Conservation (phyloP, 2,888 invertebrate species). For the Erpobdella octoculata region DNA sequence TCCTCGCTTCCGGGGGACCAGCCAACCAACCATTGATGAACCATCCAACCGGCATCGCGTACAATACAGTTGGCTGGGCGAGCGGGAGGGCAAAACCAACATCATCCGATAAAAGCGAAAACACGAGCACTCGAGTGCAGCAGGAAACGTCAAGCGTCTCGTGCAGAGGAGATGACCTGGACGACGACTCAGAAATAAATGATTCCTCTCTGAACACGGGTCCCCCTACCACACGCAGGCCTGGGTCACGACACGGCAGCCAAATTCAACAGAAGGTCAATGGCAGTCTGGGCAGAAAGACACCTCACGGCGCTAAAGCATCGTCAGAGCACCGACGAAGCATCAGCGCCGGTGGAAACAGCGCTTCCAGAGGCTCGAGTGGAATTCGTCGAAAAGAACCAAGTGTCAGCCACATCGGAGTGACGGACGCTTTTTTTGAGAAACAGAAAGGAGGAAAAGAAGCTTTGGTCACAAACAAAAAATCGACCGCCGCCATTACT, state of each 20-base stretch:
- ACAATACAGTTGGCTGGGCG: constrained; percentile 5
- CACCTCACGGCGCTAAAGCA: neutral
- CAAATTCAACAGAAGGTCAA: constrained; percentile 3
- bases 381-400: neutral
- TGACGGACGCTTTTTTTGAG: neutral
- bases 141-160: constrained; percentile 14
- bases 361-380: neutral
- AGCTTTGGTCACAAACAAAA: neutral
- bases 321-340: constrained; percentile 10
- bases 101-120: neutral
- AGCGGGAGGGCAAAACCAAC: neutral
- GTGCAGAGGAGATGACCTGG: constrained; percentile 15
- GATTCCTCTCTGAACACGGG: constrained; percentile 8
- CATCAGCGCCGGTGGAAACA: constrained; percentile 25
- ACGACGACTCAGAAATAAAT: constrained; percentile 12
- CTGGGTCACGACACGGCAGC: neutral
- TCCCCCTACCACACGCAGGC: neutral
- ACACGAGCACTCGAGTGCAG: neutral
- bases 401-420: neutral
- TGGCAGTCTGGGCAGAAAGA: neutral
- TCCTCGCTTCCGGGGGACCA: constrained; percentile 22
- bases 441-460: neutral
- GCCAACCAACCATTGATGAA: neutral
- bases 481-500: constrained; percentile 9
- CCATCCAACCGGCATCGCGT: neutral